Conservation (phyloP, 2,888 invertebrate species). For the Synanthedon vespiformis region DNA sequence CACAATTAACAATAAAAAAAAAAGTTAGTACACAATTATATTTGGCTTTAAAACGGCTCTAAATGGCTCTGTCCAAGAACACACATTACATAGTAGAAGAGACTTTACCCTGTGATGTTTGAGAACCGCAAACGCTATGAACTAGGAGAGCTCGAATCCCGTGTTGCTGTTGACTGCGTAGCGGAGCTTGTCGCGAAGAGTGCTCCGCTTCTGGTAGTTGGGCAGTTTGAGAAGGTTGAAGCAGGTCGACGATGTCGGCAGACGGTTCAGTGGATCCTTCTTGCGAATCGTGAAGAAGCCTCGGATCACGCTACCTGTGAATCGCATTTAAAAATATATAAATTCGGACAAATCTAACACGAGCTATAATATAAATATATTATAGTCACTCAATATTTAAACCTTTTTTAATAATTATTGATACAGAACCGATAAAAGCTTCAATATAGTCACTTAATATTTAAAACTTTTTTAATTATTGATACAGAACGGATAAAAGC, state of each 20-base stretch:
- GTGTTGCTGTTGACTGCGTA: slow-evolving; percentile 98
- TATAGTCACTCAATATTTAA: too few relatives aligned
- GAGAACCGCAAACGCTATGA: background rate
- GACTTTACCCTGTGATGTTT: too few relatives aligned
- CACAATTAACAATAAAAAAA: background rate
- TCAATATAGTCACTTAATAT: too few relatives aligned
- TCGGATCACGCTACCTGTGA: slow-evolving; percentile 90
- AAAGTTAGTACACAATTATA: background rate
- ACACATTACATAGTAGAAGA: too few relatives aligned
- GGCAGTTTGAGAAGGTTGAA: slow-evolving; percentile 98
- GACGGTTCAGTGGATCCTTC: slow-evolving; percentile 91
- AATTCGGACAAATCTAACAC: too few relatives aligned
- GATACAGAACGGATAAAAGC: background rate
- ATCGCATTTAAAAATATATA: background rate
- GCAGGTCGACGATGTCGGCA: slow-evolving; percentile 99
- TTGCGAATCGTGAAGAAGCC: slow-evolving; percentile 98
- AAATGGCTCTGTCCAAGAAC: background rate
- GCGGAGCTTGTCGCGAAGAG: slow-evolving; percentile 93
- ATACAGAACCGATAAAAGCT: too few relatives aligned
- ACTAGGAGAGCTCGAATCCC: slow-evolving; percentile 97
- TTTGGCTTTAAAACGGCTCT: background rate
- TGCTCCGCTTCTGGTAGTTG: slow-evolving; percentile 97
- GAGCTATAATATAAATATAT: too few relatives aligned
- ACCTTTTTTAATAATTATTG: too few relatives aligned
- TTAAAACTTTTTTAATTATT: too few relatives aligned